Conservation (phyloP, 2,113 vertebrate species). For the Scytalopus superciliaris region DNA sequence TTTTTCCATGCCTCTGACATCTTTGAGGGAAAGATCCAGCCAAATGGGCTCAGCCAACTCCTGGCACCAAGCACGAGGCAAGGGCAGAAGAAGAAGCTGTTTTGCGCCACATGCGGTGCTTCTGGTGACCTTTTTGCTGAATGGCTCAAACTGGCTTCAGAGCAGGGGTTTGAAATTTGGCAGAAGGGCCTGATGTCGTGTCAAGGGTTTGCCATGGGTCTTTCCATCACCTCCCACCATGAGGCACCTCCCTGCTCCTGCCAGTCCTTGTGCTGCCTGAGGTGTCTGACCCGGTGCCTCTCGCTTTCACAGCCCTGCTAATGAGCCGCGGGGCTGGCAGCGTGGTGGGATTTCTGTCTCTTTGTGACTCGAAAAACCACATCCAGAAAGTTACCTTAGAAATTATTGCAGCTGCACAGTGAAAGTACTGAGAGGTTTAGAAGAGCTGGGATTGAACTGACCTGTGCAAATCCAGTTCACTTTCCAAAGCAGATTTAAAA, state of each 20-base stretch:
- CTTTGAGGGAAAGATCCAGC: neutral
- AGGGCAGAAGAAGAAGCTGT: neutral
- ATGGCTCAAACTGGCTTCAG: neutral
- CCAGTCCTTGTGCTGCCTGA: neutral
- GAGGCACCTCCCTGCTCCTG: neutral
- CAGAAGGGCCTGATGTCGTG: neutral
- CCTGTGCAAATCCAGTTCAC: neutral
- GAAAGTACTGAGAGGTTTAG: neutral
- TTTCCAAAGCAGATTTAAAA: neutral
- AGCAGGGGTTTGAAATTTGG: neutral
- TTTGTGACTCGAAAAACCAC: neutral
- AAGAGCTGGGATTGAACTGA: neutral
- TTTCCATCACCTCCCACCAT: neutral
- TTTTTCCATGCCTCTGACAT: constrained; percentile 11
- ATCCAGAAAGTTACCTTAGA: neutral
- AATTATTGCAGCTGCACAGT: neutral
- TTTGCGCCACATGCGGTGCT: rapidly evolving
- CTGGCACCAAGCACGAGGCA: neutral
- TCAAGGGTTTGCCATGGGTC: neutral
- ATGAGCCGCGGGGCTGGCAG: neutral
- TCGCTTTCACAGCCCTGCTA: neutral
- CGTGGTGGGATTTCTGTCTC: neutral
- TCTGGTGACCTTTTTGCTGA: neutral
- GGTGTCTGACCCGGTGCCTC: neutral
- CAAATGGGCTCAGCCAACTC: neutral